Percentiles rank a stretch among this genome's conserved stretches.
phyloP scores from a whole-genome alignment of 2,113 vertebrate species.

The Sinocyclocheilus anophthalmus region DNA sequence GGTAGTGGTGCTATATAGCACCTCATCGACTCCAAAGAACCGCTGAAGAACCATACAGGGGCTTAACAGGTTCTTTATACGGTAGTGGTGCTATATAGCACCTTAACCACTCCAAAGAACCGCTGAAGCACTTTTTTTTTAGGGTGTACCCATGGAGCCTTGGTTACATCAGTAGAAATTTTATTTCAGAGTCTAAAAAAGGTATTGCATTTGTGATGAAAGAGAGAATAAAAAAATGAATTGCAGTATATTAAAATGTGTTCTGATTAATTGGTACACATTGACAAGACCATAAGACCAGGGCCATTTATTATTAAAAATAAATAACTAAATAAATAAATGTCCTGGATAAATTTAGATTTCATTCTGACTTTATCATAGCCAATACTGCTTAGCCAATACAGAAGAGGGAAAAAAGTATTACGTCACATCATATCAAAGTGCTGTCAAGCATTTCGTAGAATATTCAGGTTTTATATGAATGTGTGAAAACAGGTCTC shows the following conservation, averaged over 20 bases:
- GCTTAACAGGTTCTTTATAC: too few relatives aligned
- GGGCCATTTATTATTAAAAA: neutral
- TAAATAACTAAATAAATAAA: too few relatives aligned
- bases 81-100: too few relatives aligned
- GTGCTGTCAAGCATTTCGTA: neutral
- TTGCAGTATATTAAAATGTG: neutral
- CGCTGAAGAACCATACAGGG: too few relatives aligned
- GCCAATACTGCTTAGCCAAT: neutral
- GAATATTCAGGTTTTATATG: neutral
- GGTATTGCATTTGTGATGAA: neutral
- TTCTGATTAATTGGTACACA: neutral
- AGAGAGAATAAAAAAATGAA: neutral
- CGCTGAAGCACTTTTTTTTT: too few relatives aligned
- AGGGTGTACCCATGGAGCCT: neutral
- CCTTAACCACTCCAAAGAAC: too few relatives aligned
- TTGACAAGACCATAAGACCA: neutral
- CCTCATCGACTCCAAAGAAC: too few relatives aligned
- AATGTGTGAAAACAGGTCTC: neutral
- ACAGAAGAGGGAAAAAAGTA: neutral
- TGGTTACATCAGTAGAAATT: neutral
- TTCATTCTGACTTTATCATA: neutral
- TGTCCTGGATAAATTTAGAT: too few relatives aligned
- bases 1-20: too few relatives aligned
- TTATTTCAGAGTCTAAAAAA: neutral
- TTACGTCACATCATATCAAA: neutral